Evolutionary conservation across 2,113 vertebrate species (phyloP), one percentile per base, ranked within the genome.

Genomic region (Entomyzon cyanotis): DNA sequence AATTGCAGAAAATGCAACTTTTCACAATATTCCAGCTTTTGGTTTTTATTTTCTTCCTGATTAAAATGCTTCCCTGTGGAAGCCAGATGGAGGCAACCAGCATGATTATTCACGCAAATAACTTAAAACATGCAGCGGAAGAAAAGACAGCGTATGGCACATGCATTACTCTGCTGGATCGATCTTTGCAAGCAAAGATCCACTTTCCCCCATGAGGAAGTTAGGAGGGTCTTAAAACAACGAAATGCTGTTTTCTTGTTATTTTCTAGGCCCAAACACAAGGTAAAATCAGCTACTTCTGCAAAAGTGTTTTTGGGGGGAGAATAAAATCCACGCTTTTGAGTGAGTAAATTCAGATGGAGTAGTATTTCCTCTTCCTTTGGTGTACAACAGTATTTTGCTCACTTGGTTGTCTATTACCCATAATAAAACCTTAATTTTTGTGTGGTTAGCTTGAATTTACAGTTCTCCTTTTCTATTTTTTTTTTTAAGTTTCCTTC

Each of bases 391-490:
- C 10, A 60, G 18, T 53, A 31, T 31, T 77, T 91, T 25, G 20
- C 49, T 83, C 63, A 28, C 49, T 69, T 94, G 30, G 37, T 88
- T 12, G 64, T 74, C 79, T 85, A 4, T 19, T 78, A 13, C 47
- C 52, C 25, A 35, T 88, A 90, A 87, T 47, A 76, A 96, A 74
- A 23, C 63, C n/a, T 67, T 77, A 69, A 49, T 92, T 95, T 94
- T 93, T 42, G 11, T 90, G 85, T 75, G 41, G 75, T 78, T 93
- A 90, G 24, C 55, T 91, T 74, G 58, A 94, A 93, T 69, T 89
- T 52, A 44, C 19, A 42, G 64, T 85, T 88, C 15, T 84, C 9
- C 2, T 47, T 63, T 87, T 70, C 5, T 5, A 3, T 25, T 59
- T 47, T 24, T 28, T 41, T 73, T 41, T 73, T 65, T 50, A 16